Percentiles rank a stretch among this genome's conserved stretches.
Evolutionary conservation across 2,797 vertebrate species (phyloP).

Genomic region (Schizopygopsis pylzovi): DNA sequence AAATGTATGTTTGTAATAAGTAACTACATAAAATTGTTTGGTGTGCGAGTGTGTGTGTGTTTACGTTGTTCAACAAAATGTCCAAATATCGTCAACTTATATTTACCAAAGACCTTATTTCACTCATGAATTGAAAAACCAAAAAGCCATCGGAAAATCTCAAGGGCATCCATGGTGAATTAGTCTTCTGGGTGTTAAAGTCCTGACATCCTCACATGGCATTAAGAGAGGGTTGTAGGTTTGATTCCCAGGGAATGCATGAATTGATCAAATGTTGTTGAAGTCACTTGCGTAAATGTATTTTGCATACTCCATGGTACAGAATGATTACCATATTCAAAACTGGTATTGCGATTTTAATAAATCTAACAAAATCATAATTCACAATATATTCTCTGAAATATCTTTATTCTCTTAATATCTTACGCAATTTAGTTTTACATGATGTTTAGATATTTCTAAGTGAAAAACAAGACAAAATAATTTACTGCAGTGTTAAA

Average conservation of each 20-base stretch:
- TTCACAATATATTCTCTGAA: not conserved
- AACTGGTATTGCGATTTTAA: not conserved
- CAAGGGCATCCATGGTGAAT: not conserved
- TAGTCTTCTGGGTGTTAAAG: not conserved
- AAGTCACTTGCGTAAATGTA: not conserved
- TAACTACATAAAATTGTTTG: not conserved
- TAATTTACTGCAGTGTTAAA: not conserved
- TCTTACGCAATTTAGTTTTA: not conserved
- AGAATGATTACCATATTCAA: not conserved
- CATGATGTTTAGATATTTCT: not conserved
- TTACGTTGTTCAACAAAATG: not conserved
- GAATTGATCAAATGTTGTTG: not conserved
- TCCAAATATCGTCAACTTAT: not conserved
- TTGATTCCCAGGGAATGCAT: not conserved
- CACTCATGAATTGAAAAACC: not conserved
- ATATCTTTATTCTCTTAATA: conserved; percentile 4
- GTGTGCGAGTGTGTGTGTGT: not conserved
- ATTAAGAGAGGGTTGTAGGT: not conserved
- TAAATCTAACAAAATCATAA: not conserved
- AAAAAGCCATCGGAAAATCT: too few relatives aligned
- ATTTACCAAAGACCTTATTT: not conserved
- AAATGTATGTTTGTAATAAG: not conserved
- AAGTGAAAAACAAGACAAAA: not conserved
- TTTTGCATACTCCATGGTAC: not conserved
- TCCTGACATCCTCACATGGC: not conserved